Base-by-base conservation (phyloP, 2,797 vertebrate species). In the Somateria mollissima region DNA sequence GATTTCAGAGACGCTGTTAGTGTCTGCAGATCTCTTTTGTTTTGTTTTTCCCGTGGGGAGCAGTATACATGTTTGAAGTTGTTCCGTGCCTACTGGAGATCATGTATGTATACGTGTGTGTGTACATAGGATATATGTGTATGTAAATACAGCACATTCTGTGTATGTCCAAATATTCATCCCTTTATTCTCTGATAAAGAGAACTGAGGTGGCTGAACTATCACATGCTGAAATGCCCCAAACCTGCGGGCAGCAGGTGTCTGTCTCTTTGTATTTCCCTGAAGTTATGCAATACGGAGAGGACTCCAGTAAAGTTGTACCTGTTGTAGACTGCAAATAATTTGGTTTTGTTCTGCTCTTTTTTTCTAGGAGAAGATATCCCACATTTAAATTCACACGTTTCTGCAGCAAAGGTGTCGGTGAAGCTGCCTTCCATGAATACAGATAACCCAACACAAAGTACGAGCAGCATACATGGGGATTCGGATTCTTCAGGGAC, bases 401-500 rank as follows among this genome's bases (percentile, higher is more conserved):
- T 32, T 51, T 47, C 88, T 56, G 87, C 95, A 3, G 89, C 97
- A 73, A 74, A 93, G 93, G 95, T 98, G 96, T 96, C 97, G 1
- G 95, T 98, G 94, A 97, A 37, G 4, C 88, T 98, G 61, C 98
- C 98, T 36, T 97, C 97, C 2, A 70, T 27, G 13, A 92, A 54
- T 27, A 54, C 16, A 36, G 97, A 98, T 2, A 91, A 93, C 9
- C 88, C 91, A 65, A 94, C 91, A 5, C 96, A 79, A 67, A 98
- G 97, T 34, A 24, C 82, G 86, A 98, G 98, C 87, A 94, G 93
- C 25, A 5, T 82, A 6, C 92, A 30, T 64, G 97, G 85, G 6
- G 92, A 97, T 71, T 89, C 61, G 0, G 98, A 97, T 74, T 98
- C 98, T 56, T 98, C 98, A 6, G 98, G 97, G 54, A 87, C 97